Evolutionary conservation across 1,140 invertebrate species (phyloP).

Genomic region (Drosophila pseudoobscura): DNA sequence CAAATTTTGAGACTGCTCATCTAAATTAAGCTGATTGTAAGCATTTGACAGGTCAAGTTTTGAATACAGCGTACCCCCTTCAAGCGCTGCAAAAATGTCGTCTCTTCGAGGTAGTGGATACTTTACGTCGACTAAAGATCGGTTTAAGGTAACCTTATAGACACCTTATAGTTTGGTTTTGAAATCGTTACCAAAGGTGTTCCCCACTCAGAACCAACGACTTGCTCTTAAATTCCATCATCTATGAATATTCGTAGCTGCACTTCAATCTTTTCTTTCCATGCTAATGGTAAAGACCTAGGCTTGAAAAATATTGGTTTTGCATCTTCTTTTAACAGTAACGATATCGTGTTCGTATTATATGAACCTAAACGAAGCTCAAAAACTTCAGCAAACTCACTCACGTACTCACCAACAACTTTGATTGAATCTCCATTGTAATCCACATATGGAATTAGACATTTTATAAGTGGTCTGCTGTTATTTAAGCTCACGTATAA

Average conservation of each 20-base stretch:
- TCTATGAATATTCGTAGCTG: no score
- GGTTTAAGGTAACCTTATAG: constrained; percentile 57
- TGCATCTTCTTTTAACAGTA: not conserved
- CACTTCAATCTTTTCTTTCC: no score
- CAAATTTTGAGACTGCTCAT: constrained; percentile 33
- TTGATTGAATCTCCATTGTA: no score
- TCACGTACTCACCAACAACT: no score
- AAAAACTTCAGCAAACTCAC: no score
- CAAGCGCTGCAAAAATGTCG: no score
- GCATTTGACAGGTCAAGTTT: constrained; percentile 78
- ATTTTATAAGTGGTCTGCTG: no score
- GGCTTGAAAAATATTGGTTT: constrained; percentile 18
- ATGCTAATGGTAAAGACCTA: not conserved
- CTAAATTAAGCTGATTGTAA: constrained; percentile 78
- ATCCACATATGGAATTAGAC: no score
- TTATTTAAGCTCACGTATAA: constrained; percentile 1
- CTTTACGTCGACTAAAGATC: no score
- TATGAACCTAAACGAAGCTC: no score
- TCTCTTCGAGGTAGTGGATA: constrained; percentile 44
- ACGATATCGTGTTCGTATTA: no score
- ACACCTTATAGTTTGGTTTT: constrained; percentile 83
- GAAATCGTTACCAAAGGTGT: constrained; percentile 59
- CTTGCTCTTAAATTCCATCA: constrained; percentile 11
- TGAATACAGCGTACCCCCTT: constrained; percentile 59
- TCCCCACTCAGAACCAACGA: constrained; percentile 75